A percentile compares a stretch with the other conserved stretches of the same genome.
phyloP scores from a whole-genome alignment of 2,797 vertebrate genomes.

The Phrynocephalus vlangalii region DNA sequence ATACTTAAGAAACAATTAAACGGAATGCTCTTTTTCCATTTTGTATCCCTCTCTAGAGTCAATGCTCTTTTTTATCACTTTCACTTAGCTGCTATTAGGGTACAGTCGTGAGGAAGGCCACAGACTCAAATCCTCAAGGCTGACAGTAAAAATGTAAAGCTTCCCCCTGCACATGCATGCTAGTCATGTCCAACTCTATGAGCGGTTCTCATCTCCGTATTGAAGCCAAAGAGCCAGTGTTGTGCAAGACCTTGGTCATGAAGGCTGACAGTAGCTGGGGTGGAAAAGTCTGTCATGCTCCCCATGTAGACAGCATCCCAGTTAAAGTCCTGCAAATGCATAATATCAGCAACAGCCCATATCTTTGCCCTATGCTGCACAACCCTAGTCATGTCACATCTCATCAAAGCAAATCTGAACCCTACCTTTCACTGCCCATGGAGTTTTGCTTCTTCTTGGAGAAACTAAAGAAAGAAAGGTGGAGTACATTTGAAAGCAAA shows the following conservation, averaged over 20 bases:
- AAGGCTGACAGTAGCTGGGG: background rate
- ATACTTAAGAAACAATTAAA: too few species aligned
- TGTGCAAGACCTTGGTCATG: background rate
- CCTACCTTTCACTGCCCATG: background rate
- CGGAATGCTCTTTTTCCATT: too few species aligned
- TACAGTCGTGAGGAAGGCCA: background rate
- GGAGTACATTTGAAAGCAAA: background rate
- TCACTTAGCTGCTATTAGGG: background rate
- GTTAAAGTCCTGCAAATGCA: background rate
- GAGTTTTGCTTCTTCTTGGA: background rate
- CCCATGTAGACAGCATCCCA: background rate
- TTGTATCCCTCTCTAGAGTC: too few species aligned
- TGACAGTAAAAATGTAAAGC: too few species aligned
- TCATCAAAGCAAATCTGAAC: slow-evolving; percentile 1
- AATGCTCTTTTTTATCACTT: background rate
- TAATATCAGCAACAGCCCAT: background rate
- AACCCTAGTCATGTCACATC: background rate
- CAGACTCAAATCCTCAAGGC: background rate
- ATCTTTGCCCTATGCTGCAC: background rate
- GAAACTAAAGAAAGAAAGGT: background rate
- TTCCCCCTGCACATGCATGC: too few species aligned
- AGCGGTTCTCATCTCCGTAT: too few species aligned
- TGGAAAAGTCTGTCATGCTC: background rate
- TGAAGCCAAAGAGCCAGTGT: too few species aligned
- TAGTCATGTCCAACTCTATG: too few species aligned